Evolutionary conservation across 2,797 vertebrate species (phyloP), one percentile per base, ranked within the genome.

Genomic region (Myotis daubentonii): DNA sequence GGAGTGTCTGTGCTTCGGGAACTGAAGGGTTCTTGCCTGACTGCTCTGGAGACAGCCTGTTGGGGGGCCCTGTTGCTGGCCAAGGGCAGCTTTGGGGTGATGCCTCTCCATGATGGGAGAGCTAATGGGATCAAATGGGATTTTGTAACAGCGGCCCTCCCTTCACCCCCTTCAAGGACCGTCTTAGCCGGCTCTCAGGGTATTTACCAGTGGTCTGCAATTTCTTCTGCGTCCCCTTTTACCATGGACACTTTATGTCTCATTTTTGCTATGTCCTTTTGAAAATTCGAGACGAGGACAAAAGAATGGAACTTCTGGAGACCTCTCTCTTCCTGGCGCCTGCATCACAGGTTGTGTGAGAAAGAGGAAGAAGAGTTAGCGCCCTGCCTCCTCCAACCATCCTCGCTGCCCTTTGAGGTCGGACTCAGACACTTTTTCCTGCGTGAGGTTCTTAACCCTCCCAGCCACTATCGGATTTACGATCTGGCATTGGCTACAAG

Each of bases 281-380:
- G 95, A 80, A 97, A 97, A 87, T 78, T 55, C 0, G 96, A 98
- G 87, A 96, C 7, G 0, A 95, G 95, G 51, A 96, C 78, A 55
- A 98, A 97, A 55, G 98, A 96, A 2, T 68, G 82, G 30, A 97
- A 98, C 96, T 97, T 98, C 94, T 95, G 97, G 49, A 95, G 87
- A 9, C 97, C 87, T 22, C 94, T 97, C 60, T 98, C 98, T 91
- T 98, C 98, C 75, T 98, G 98, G 51, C 94, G 97, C 95, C 98
- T 99, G 60, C 5, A 83, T 95, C 95, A 86, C 44, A 55, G 25
- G 68, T 87, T 9, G 30, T 8, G 20, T 10, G 62, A 81, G 44
- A 75, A 86, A 81, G 65, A 41, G 41, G 30, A 11, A 68, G 65
- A 70, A 17, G 33, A 53, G 44, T 96, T 13, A 93, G 75, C 76